phyloP scores from a whole-genome alignment of 2,113 vertebrate genomes.

The Cacatua alba region DNA sequence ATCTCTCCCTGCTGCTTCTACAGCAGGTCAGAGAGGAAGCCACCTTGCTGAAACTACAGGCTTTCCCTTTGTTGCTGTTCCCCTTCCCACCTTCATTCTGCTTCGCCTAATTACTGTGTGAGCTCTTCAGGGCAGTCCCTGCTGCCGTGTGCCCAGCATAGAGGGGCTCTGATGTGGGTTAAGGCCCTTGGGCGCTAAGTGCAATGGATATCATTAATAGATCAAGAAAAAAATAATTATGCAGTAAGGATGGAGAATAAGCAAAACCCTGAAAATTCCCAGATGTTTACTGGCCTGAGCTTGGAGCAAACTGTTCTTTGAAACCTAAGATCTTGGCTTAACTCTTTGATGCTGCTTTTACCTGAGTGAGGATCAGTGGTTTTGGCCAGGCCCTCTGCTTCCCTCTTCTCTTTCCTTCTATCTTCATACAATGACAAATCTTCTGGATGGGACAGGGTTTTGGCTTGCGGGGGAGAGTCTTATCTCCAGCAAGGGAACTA shows the following conservation, averaged over 20 bases:
- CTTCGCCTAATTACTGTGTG: neutral
- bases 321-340: neutral
- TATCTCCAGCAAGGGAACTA: neutral
- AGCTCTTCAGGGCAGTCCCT: neutral
- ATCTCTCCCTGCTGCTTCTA: neutral
- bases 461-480: neutral
- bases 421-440: neutral
- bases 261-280: neutral
- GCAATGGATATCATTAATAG: slow-evolving; percentile 6
- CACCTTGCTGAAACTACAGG: neutral
- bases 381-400: neutral
- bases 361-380: neutral
- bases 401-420: neutral
- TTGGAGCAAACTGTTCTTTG: neutral
- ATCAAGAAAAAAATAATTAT: neutral
- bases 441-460: neutral
- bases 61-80: rapidly evolving
- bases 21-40: neutral
- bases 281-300: neutral
- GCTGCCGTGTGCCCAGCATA: neutral
- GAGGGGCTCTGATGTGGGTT: neutral
- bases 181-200: neutral
- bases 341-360: neutral
- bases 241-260: neutral
- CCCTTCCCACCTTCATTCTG: neutral